A percentile compares a stretch with the other conserved stretches of the same genome.
These are phyloP conservation scores for Psilopogon haemacephalus DNA, from an alignment of 2,113 vertebrate species.

Conservation along the genomic window DNA sequence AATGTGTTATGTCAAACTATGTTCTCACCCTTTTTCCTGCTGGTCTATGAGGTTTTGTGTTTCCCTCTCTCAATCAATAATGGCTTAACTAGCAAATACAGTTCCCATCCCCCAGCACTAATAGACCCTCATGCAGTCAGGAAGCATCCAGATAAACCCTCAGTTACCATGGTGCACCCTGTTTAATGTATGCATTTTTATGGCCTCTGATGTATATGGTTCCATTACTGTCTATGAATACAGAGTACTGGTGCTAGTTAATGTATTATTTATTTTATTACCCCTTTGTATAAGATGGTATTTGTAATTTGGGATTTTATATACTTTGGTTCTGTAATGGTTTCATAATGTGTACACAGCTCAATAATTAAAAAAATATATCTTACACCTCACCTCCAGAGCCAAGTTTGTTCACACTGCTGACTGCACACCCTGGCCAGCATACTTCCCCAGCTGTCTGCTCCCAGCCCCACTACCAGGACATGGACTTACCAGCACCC, in stretches of 20 bases:
- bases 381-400: slow-evolving; percentile 54
- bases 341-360: slow-evolving; percentile 69
- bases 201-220: slow-evolving; percentile 52
- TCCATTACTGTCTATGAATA: slow-evolving; percentile 44
- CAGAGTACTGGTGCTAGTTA: slow-evolving; percentile 57
- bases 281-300: slow-evolving; percentile 62
- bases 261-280: slow-evolving; percentile 79
- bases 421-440: neutral
- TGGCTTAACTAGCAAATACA: slow-evolving; percentile 41
- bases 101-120: neutral
- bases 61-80: slow-evolving; percentile 66
- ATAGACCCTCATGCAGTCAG: slow-evolving; percentile 27
- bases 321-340: slow-evolving; percentile 67
- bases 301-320: slow-evolving; percentile 68
- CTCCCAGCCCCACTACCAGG: neutral
- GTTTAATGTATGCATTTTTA: slow-evolving; percentile 57
- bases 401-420: slow-evolving; percentile 7
- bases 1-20: slow-evolving; percentile 35
- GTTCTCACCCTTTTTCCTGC: slow-evolving; percentile 65
- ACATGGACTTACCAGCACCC: fast-evolving
- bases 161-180: slow-evolving; percentile 15
- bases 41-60: slow-evolving; percentile 33
- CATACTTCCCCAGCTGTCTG: fast-evolving
- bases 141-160: slow-evolving; percentile 23
- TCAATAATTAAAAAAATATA: slow-evolving; percentile 73